Base-by-base conservation (phyloP, 2,113 vertebrate species). In the Cheirogaleus medius region DNA sequence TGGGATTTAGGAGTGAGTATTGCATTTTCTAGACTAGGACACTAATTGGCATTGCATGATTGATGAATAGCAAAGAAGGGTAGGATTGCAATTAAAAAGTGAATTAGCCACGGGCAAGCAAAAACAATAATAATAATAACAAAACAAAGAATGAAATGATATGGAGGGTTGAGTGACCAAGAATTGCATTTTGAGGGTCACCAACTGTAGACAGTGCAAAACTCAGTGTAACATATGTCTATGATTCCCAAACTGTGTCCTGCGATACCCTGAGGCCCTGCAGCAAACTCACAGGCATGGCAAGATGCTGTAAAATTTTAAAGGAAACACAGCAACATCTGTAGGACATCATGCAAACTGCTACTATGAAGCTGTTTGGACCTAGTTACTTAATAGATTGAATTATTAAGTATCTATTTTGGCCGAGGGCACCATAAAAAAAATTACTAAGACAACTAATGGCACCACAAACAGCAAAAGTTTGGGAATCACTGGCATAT, bases 131-230 rank as follows among this genome's bases (percentile, higher is more conserved):
- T 13, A 63, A 56, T 3, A 17, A 44, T 37, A 64, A 68, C 29
- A 49, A 56, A 29, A 86, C 60, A 94, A 39, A 60, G 9, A 76
- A n/a, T 15, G 1, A 83, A 91, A 83, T 12, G 15, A 56, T 7
- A 54, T 60, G 64, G 82, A 97, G 78, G 69, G 83, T 85, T 0
- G 54, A 96, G 54, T 93, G 73, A 94, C 42, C 80, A 54, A 97
- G 87, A 93, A 97, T 92, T 97, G 83, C 39, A 95, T 73, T 92
- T 9, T 92, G 87, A 98, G 95, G 94, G 74, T 97, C 97, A 77
- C 96, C 37, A 82, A 91, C 83, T 95, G 86, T 84, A 96, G 89
- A 97, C 91, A 97, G 66, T 77, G 18, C 91, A 96, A 97, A 96
- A 94, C 94, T 98, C 77, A 96, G 87, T 95, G 94, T 77, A 90